A percentile compares a stretch with the other conserved stretches of the same genome.
Evolutionary conservation across 2,797 vertebrate genomes (phyloP).

Genomic region (Pangasius sanitwongsei): DNA sequence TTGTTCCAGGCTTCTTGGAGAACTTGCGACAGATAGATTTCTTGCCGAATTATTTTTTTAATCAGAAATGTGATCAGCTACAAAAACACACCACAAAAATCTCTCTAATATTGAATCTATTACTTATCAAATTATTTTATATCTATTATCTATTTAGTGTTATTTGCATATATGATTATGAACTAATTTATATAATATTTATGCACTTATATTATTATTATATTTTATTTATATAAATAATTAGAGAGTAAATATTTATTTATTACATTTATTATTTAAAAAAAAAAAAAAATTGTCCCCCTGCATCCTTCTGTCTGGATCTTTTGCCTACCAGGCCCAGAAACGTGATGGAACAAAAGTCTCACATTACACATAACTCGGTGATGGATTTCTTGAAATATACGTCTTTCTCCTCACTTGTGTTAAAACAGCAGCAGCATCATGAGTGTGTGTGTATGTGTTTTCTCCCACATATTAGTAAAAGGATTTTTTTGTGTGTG

Average conservation of each 20-base stretch:
- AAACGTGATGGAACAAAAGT: not conserved
- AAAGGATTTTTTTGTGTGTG: not conserved
- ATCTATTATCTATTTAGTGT: not conserved
- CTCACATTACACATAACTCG: not conserved
- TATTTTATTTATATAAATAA: not conserved
- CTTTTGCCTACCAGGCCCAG: not conserved
- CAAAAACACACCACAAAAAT: not conserved
- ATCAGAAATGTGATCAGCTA: not conserved
- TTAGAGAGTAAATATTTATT: not conserved
- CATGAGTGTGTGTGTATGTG: not conserved
- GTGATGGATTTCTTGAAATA: conserved; percentile 7
- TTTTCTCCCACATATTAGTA: not conserved
- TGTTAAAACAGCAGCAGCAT: not conserved
- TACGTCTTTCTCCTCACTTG: not conserved
- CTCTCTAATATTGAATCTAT: not conserved
- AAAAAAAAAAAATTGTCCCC: not conserved
- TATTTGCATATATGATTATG: not conserved
- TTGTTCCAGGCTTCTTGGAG: not conserved
- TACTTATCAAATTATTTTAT: not conserved
- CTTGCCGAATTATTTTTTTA: not conserved
- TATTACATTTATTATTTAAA: not conserved
- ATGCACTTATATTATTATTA: not conserved
- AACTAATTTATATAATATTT: not conserved
- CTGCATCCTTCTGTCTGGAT: not conserved
- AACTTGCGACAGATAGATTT: not conserved